Evolutionary conservation across 2,888 invertebrate species (phyloP).

Genomic region (Microplitis manilae): DNA sequence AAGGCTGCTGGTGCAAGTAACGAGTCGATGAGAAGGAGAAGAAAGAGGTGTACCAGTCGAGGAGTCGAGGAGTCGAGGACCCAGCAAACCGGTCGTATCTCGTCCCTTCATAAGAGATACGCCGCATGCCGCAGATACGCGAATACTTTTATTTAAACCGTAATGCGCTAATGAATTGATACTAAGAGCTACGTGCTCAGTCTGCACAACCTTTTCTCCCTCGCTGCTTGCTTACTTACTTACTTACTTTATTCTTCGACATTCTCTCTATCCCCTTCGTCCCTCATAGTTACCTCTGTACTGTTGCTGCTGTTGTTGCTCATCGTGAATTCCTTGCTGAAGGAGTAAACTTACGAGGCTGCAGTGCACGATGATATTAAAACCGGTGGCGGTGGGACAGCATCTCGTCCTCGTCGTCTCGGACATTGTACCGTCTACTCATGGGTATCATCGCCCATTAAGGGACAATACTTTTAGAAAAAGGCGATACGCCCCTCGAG

Average conservation of each 20-base stretch:
- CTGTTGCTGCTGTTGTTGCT: conserved; percentile 6
- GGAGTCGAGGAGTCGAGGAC: conserved; percentile 51
- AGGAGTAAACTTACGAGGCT: background rate
- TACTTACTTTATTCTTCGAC: conserved; percentile 25
- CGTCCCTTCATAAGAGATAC: conserved; percentile 59
- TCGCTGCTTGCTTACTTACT: background rate
- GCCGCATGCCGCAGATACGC: conserved; percentile 64
- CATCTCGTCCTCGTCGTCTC: conserved; percentile 18
- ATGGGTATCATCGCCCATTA: conserved; percentile 36
- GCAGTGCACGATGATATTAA: conserved; percentile 34
- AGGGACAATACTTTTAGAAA: conserved; percentile 35
- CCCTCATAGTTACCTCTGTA: conserved; percentile 25
- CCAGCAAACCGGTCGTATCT: conserved; percentile 59
- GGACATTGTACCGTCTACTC: background rate
- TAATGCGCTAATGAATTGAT: conserved; percentile 69
- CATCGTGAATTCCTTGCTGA: conserved; percentile 14
- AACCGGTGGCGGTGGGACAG: conserved; percentile 38
- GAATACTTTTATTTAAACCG: conserved; percentile 63
- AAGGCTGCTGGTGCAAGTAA: conserved; percentile 40
- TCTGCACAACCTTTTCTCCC: background rate
- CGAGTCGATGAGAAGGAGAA: conserved; percentile 39
- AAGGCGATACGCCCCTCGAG: conserved; percentile 32
- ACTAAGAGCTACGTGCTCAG: conserved; percentile 53
- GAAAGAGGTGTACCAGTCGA: conserved; percentile 46
- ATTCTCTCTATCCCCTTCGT: conserved; percentile 29